Percentiles rank a stretch among this genome's conserved stretches.
phyloP scores from a whole-genome alignment of 1,140 invertebrate genomes.

The Megathymus violae region DNA sequence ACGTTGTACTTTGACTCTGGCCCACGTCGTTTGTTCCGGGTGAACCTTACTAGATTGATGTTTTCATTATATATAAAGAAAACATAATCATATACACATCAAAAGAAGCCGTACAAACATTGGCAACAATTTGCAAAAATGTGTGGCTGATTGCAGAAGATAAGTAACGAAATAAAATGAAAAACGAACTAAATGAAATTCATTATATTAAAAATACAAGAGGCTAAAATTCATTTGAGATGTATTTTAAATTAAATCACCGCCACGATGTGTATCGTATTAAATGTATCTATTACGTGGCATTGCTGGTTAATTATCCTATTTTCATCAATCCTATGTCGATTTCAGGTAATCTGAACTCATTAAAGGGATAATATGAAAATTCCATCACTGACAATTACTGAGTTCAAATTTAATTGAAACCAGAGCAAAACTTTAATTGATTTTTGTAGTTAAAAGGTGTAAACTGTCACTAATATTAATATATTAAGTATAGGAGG shows the following conservation, averaged over 20 bases:
- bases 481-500: too few species aligned
- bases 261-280: too few species aligned
- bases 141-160: too few species aligned
- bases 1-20: too few species aligned
- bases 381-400: background rate
- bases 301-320: background rate
- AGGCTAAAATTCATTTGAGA: too few species aligned
- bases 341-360: background rate
- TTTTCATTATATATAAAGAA: too few species aligned
- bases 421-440: background rate
- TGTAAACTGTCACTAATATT: background rate
- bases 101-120: background rate
- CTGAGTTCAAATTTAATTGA: background rate
- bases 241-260: too few species aligned
- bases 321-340: background rate
- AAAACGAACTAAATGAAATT: too few species aligned
- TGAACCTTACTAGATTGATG: background rate
- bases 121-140: background rate
- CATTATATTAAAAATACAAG: too few species aligned
- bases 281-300: too few species aligned
- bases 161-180: too few species aligned
- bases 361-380: background rate
- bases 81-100: background rate
- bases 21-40: too few species aligned
- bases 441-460: background rate